These are phyloP conservation scores for Tarsius wallacei DNA, from an alignment of 2,797 vertebrate species.

Conservation along the genomic window DNA sequence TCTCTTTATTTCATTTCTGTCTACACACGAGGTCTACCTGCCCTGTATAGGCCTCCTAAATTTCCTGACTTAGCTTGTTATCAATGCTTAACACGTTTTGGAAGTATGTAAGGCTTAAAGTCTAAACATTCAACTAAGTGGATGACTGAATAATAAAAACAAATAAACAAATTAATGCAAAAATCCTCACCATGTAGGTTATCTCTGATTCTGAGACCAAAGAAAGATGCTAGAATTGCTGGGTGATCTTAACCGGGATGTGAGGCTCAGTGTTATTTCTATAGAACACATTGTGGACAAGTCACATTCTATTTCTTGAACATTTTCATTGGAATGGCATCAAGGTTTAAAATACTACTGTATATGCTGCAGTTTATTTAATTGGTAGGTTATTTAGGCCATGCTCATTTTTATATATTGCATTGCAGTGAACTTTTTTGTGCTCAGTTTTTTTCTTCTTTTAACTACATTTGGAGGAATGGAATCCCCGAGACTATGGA, in stretches of 20 bases:
- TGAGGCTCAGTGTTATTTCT: background rate
- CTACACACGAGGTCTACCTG: background rate
- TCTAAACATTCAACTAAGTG: background rate
- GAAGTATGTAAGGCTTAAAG: background rate
- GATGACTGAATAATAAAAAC: background rate
- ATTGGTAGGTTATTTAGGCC: background rate
- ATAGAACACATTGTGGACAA: too few relatives aligned
- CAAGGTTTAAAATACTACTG: background rate
- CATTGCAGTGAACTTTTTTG: background rate
- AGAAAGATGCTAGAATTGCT: background rate
- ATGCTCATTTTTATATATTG: slow-evolving; percentile 45
- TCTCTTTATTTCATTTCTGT: background rate
- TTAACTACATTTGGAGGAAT: slow-evolving; percentile 1
- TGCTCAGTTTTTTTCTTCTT: background rate
- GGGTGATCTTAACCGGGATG: too few relatives aligned
- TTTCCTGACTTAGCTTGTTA: background rate
- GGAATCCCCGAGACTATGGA: background rate
- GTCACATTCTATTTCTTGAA: background rate
- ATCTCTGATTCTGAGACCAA: background rate
- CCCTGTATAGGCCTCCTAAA: background rate
- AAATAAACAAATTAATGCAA: background rate
- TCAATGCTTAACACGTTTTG: background rate
- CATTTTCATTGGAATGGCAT: background rate
- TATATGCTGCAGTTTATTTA: background rate
- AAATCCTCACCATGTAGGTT: background rate